Evolutionary conservation across 1,140 invertebrate species (phyloP).

Genomic region (Drosophila dunni): DNA sequence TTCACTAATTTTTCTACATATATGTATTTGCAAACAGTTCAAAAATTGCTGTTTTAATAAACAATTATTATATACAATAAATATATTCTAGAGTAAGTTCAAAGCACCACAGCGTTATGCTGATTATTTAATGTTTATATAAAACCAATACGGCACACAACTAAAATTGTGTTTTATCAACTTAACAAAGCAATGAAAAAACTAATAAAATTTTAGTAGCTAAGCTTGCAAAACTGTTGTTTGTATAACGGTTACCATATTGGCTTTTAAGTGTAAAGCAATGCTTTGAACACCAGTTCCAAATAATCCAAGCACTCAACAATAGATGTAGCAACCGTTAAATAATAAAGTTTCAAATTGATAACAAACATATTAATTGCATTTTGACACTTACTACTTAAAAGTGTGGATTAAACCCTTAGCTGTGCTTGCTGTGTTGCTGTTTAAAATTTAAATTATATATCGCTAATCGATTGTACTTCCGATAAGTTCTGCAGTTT

Average conservation of each 20-base stretch:
- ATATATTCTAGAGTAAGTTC: slow-evolving; percentile 56
- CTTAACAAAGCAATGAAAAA: slow-evolving; percentile 57
- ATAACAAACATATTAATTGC: slow-evolving; percentile 14
- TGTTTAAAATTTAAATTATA: background rate
- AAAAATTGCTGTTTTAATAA: slow-evolving; percentile 47
- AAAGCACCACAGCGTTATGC: slow-evolving; percentile 56
- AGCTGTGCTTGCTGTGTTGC: too few relatives aligned
- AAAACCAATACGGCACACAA: slow-evolving; percentile 49
- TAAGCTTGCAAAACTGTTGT: slow-evolving; percentile 48
- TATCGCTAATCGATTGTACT: background rate
- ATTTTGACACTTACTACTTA: background rate
- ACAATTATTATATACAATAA: slow-evolving; percentile 52
- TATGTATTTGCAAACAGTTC: slow-evolving; percentile 38
- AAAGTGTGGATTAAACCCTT: background rate
- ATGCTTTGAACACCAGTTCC: slow-evolving; percentile 44
- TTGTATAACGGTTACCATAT: slow-evolving; percentile 53
- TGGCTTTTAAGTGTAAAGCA: slow-evolving; percentile 62
- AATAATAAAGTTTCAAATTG: slow-evolving; percentile 63
- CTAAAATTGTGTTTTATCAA: slow-evolving; percentile 52
- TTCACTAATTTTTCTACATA: slow-evolving; percentile 31
- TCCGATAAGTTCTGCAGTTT: background rate
- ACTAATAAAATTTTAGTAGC: slow-evolving; percentile 42
- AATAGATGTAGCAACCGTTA: slow-evolving; percentile 68
- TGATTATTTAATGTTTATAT: slow-evolving; percentile 57
- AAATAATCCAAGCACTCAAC: slow-evolving; percentile 63